These are phyloP conservation scores for Shinisaurus crocodilurus DNA, from an alignment of 2,113 vertebrate genomes.

Conservation along the genomic window DNA sequence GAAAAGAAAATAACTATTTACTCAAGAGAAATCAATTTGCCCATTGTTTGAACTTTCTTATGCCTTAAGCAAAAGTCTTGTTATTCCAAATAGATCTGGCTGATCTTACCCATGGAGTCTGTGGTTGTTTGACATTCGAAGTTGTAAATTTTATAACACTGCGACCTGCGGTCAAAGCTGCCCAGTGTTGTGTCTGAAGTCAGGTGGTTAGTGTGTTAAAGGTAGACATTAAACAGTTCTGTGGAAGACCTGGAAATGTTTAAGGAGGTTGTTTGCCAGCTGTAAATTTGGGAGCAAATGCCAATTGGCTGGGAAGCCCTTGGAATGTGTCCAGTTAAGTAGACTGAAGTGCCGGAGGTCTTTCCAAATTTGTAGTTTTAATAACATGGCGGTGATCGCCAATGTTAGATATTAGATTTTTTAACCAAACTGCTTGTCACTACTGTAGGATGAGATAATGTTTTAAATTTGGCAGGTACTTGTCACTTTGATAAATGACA, in stretches of 20 bases:
- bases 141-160: slow-evolving; percentile 85
- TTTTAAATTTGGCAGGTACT: slow-evolving; percentile 3
- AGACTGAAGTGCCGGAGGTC: slow-evolving; percentile 74
- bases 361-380: slow-evolving; percentile 75
- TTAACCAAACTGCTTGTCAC: background rate
- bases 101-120: slow-evolving; percentile 56
- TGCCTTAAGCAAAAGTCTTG: slow-evolving; percentile 49
- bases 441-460: background rate
- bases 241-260: slow-evolving; percentile 78
- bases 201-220: slow-evolving; percentile 82
- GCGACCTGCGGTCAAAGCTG: slow-evolving; percentile 76
- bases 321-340: slow-evolving; percentile 80
- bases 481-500: slow-evolving; percentile 56
- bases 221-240: slow-evolving; percentile 80
- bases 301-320: slow-evolving; percentile 76
- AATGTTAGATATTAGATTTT: slow-evolving; percentile 42
- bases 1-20: slow-evolving; percentile 52
- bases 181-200: slow-evolving; percentile 80
- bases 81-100: slow-evolving; percentile 55
- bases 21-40: slow-evolving; percentile 51
- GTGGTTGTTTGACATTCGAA: slow-evolving; percentile 74
- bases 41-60: slow-evolving; percentile 59
- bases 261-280: slow-evolving; percentile 78
- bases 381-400: slow-evolving; percentile 57
- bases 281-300: slow-evolving; percentile 81